Percentiles rank a stretch among this genome's conserved stretches.
Evolutionary conservation across 2,113 vertebrate genomes (phyloP).

Genomic region (Chaetodon auriga): DNA sequence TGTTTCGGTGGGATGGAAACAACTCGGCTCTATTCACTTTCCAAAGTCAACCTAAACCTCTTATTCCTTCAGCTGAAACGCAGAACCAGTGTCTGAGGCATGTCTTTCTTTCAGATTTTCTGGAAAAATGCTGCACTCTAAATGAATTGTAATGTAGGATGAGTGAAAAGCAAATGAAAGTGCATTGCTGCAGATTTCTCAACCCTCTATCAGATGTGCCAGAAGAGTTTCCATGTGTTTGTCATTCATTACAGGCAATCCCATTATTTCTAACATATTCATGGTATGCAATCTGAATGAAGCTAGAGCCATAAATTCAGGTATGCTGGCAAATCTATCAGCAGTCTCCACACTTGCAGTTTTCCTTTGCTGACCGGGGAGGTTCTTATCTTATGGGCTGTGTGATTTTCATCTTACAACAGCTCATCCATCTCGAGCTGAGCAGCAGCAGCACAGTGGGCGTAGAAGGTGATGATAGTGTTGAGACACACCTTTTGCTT

Average conservation of each 20-base stretch:
- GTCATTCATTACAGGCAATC: constrained; percentile 3
- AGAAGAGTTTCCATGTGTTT: background rate
- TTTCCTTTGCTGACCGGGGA: constrained; percentile 64
- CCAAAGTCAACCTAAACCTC: background rate
- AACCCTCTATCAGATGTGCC: background rate
- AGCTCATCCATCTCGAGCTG: constrained; percentile 60
- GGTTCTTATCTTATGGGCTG: constrained; percentile 36
- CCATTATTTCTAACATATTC: background rate
- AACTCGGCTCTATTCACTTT: constrained; percentile 18
- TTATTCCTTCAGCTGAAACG: constrained; percentile 1
- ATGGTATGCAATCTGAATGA: constrained; percentile 10
- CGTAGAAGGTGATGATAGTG: constrained; percentile 32
- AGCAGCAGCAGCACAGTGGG: constrained; percentile 35
- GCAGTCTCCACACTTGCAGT: constrained; percentile 35
- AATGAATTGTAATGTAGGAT: background rate
- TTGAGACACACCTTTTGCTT: constrained; percentile 27
- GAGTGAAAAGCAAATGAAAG: background rate
- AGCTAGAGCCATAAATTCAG: constrained; percentile 26
- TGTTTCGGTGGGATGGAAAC: constrained; percentile 39
- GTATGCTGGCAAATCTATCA: constrained; percentile 45
- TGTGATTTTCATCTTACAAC: constrained; percentile 39
- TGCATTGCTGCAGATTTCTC: background rate
- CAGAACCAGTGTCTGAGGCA: background rate
- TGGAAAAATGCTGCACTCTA: background rate
- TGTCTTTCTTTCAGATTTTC: background rate